Base-by-base conservation (phyloP, 2,113 vertebrate genomes). In the Corythoichthys haematopterus region DNA sequence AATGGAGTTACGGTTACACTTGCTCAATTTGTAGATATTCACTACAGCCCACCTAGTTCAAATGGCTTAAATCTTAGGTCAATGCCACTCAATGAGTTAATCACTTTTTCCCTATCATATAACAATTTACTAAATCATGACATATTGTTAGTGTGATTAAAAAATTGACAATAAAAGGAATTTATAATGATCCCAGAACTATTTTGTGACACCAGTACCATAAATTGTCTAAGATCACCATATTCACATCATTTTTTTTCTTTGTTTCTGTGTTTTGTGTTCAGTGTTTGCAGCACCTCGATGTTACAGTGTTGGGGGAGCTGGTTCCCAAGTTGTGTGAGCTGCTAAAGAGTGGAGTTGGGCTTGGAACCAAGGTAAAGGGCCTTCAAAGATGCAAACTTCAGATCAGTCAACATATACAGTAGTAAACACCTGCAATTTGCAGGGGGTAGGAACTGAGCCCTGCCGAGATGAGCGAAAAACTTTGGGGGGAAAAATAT, bases 201-300 rank as follows among this genome's bases (percentile, higher is more conserved):
- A 28, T 28, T 28, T 50, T 50, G 47, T 3, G 13, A 50, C 47
- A 50, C 47, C 13, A 50, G 13, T 14, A 2, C 3, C 4, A 4
- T 12, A 50, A 55, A 8, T 28, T 33, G 20, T 55, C 16, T 3
- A 28, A 28, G n/a, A 55, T 7, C 52, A 10, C 20, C 20, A 7
- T 11, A 33, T 55, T 33, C 52, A 33, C 20, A 9, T 55, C 1
- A n/a, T 14, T 50, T 1, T 35, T 35, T 16, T 64, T 7, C 6
- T 43, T 64, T 1, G 78, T 20, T 4, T 46, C n/a, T 63, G 8
- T 81, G 1, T 77, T 11, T 69, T 88, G 35, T 81, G 4, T 61
- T 14, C 82, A 99, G 97, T 97, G 96, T 89, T 91, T 99, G 87
- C 97, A 98, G 69, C 96, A 98, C 84, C 88, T 98, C 46, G 97